Evolutionary conservation across 2,888 invertebrate species (phyloP).

Genomic region (Hanleya hanleyi): DNA sequence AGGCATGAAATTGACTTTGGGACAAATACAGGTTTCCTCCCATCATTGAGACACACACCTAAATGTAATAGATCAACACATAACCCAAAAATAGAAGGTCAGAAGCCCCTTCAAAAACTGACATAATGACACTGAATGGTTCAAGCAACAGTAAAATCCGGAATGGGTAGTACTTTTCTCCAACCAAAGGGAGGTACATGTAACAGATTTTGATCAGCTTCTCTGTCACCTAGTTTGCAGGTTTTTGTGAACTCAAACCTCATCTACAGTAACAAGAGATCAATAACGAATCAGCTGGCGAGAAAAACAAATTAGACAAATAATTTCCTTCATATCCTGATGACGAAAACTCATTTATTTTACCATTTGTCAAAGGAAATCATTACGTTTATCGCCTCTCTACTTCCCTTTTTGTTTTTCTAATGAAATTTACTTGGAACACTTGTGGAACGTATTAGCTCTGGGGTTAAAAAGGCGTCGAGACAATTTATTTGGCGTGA

Average conservation of each 20-base stretch:
- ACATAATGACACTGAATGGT: too few relatives aligned
- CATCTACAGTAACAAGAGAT: background rate
- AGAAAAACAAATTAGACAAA: background rate
- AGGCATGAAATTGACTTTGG: too few relatives aligned
- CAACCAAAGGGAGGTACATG: too few relatives aligned
- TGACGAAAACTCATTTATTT: background rate
- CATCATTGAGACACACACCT: too few relatives aligned
- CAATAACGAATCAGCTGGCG: background rate
- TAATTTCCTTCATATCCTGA: background rate
- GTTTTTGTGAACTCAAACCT: background rate
- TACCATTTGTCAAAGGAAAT: background rate
- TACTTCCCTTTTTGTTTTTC: background rate
- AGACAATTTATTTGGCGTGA: background rate
- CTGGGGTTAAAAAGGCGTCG: background rate
- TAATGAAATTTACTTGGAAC: background rate
- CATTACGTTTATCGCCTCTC: background rate
- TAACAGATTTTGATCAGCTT: too few relatives aligned
- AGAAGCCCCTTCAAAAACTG: too few relatives aligned
- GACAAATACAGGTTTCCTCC: too few relatives aligned
- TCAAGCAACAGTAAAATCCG: too few relatives aligned
- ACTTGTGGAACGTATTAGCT: background rate
- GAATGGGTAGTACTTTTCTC: too few relatives aligned
- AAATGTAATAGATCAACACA: too few relatives aligned
- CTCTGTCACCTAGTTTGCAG: too few relatives aligned
- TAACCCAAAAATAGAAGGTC: too few relatives aligned